Conservation (phyloP, 2,113 vertebrate genomes). For the Neotoma lepida region DNA sequence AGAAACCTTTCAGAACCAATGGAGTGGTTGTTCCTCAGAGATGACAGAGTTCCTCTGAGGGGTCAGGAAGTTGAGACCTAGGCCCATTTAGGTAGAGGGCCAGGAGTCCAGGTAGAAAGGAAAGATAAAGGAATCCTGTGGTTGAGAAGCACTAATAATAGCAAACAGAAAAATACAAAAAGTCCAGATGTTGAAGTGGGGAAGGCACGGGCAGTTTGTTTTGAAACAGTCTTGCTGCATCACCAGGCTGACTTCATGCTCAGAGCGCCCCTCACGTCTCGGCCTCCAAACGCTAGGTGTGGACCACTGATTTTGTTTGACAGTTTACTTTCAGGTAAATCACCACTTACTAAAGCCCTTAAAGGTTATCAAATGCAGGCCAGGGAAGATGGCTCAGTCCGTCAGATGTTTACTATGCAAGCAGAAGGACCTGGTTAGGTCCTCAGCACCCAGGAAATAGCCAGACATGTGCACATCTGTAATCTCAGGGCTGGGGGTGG, state of each 20-base stretch:
- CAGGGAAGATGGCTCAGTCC: background rate
- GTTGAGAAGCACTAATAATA: no score
- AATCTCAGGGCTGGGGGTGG: background rate
- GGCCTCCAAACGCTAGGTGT: background rate
- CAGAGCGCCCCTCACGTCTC: background rate
- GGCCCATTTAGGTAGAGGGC: background rate
- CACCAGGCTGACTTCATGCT: background rate
- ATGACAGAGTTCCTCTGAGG: background rate
- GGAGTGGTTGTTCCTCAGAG: background rate
- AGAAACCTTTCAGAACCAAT: background rate
- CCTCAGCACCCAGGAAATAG: background rate
- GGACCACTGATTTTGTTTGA: background rate
- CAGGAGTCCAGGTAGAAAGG: background rate
- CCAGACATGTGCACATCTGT: background rate
- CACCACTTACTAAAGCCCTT: background rate
- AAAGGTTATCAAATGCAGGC: background rate
- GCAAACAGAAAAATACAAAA: background rate
- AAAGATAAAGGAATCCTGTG: background rate
- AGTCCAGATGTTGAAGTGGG: background rate
- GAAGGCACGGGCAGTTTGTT: background rate
- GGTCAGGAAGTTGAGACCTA: background rate
- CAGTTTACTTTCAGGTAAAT: background rate
- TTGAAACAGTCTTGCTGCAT: background rate
- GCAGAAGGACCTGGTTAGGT: background rate
- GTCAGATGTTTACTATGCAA: background rate